A percentile compares a stretch with the other conserved stretches of the same genome.
Conservation (phyloP, 2,888 invertebrate species). For the Melitaea athalia region DNA sequence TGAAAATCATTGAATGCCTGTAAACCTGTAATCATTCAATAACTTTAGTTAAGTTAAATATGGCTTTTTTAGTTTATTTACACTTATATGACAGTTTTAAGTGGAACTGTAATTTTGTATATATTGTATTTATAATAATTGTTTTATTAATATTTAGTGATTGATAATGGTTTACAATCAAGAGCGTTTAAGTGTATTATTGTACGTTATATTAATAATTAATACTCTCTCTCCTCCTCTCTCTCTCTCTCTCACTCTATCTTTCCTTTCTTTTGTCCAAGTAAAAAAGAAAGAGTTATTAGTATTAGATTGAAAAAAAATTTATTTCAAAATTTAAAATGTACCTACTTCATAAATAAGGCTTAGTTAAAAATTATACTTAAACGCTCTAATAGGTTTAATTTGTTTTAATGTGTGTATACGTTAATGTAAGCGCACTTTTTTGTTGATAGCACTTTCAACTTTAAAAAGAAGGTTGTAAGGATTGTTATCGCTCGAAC, state of each 20-base stretch:
- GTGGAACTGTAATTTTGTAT: not conserved
- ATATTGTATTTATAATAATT: not conserved
- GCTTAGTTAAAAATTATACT: not conserved
- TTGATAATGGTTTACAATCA: not conserved
- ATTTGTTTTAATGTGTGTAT: slow-evolving; percentile 6
- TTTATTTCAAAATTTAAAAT: too few species aligned
- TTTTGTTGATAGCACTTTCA: slow-evolving; percentile 48
- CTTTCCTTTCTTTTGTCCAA: too few species aligned
- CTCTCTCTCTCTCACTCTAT: too few species aligned
- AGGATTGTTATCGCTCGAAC: slow-evolving; percentile 63
- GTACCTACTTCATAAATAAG: too few species aligned
- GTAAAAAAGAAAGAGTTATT: too few species aligned
- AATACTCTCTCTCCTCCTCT: too few species aligned
- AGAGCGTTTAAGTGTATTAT: not conserved
- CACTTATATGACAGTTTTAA: not conserved
- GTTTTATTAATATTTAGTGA: not conserved
- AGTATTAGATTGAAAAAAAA: too few species aligned
- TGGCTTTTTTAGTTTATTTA: too few species aligned
- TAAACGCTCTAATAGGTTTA: not conserved
- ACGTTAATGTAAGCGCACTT: slow-evolving; percentile 27
- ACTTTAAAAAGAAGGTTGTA: slow-evolving; percentile 47
- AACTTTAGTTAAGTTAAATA: too few species aligned
- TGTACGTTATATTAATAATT: not conserved
- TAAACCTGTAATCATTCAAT: too few species aligned
- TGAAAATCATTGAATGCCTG: too few species aligned